These are phyloP conservation scores for Cyphomyrus discorhynchus DNA, from an alignment of 2,113 vertebrate genomes.

Conservation along the genomic window DNA sequence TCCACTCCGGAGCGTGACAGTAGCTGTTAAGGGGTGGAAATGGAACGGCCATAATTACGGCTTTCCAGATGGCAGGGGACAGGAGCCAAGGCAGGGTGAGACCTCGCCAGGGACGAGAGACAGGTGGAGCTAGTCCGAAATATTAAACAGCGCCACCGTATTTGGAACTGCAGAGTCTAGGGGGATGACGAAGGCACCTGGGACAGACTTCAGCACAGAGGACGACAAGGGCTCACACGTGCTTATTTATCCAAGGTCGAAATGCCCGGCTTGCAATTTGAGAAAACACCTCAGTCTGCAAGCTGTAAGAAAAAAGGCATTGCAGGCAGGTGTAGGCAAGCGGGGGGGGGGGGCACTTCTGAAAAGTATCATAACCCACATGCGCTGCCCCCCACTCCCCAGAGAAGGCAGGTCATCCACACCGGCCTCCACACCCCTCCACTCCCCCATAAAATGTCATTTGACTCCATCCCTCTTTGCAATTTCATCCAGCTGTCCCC, in stretches of 20 bases:
- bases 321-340: not conserved
- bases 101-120: not conserved
- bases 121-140: not conserved
- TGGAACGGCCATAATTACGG: not conserved
- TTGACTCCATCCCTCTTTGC: not conserved
- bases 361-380: not conserved
- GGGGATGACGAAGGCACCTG: not conserved
- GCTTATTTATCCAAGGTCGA: not conserved
- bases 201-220: not conserved
- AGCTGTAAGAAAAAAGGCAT: not conserved
- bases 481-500: not conserved
- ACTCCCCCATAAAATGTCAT: constrained; percentile 3
- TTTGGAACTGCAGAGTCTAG: not conserved
- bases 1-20: not conserved
- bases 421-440: not conserved
- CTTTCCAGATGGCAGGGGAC: not conserved
- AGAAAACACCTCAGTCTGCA: not conserved
- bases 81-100: not conserved
- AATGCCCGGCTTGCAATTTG: not conserved
- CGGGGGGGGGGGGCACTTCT: too few species aligned
- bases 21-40: not conserved
- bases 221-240: not conserved
- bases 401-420: not conserved
- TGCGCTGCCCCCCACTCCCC: not conserved
- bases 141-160: not conserved